Conservation (phyloP, 2,113 vertebrate genomes). For the Sander lucioperca region DNA sequence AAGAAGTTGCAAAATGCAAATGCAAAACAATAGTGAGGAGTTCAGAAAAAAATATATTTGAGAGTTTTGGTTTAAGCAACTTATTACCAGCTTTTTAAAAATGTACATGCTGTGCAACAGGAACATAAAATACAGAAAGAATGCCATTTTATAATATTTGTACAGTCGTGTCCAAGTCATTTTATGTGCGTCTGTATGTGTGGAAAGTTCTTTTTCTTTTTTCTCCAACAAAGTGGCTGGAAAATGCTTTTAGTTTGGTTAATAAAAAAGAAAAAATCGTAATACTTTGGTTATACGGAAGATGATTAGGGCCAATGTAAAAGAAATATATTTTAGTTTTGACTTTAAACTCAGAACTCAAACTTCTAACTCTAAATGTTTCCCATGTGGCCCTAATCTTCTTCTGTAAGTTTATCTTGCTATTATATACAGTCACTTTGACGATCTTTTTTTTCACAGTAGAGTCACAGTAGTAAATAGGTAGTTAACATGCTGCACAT, state of each 20-base stretch:
- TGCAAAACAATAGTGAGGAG: not conserved
- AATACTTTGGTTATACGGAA: not conserved
- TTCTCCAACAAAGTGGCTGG: not conserved
- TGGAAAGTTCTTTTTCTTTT: not conserved
- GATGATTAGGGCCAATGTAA: no score
- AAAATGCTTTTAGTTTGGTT: not conserved
- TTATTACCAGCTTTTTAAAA: not conserved
- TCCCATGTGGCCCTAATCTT: no score
- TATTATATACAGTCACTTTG: not conserved
- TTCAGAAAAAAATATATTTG: not conserved
- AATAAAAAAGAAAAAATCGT: not conserved
- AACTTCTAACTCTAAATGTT: no score
- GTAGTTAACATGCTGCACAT: conserved; percentile 34
- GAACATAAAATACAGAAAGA: conserved; percentile 14
- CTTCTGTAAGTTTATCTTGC: not conserved
- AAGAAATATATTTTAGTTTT: no score
- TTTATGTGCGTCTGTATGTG: not conserved
- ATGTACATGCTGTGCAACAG: conserved; percentile 1
- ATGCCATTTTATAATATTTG: conserved; percentile 2
- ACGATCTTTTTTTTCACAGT: not conserved
- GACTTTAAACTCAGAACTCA: no score
- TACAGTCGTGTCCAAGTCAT: conserved; percentile 39
- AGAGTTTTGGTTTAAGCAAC: conserved; percentile 15
- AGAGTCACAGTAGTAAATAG: conserved; percentile 31
- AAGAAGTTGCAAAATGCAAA: conserved; percentile 1